Conservation (phyloP, 2,888 invertebrate genomes). For the Auanema sp. region DNA sequence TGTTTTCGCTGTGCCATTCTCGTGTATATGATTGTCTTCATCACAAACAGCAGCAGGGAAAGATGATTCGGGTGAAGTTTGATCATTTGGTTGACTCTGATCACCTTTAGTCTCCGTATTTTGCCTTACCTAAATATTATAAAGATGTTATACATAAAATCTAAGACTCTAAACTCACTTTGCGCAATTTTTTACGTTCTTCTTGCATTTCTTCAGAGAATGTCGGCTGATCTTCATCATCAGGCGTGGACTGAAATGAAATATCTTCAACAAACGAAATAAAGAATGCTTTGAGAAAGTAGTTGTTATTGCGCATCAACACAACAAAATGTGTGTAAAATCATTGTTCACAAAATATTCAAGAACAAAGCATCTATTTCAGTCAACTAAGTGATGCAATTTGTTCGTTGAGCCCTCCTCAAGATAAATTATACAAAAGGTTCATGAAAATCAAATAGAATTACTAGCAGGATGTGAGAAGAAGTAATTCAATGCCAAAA, state of each 20-base stretch:
- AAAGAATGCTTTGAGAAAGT: not conserved
- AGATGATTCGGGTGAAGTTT: conserved; percentile 5
- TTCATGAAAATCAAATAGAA: too few species aligned
- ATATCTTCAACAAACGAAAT: not conserved
- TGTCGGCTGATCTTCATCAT: conserved; percentile 40
- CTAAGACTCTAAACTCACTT: conserved; percentile 6
- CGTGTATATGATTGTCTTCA: not conserved
- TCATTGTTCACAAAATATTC: not conserved
- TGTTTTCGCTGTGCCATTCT: not conserved
- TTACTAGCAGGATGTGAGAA: too few species aligned
- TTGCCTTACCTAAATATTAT: not conserved
- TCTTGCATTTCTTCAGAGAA: conserved; percentile 52
- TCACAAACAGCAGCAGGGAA: conserved; percentile 5
- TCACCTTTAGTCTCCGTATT: conserved; percentile 3
- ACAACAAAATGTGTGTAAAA: not conserved
- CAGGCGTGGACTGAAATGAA: conserved; percentile 9
- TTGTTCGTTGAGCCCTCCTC: too few species aligned
- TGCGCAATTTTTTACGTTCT: conserved; percentile 32
- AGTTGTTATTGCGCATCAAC: not conserved
- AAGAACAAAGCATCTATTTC: not conserved
- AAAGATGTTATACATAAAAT: not conserved
- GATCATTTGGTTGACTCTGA: not conserved
- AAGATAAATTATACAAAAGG: too few species aligned
- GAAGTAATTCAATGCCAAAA: too few species aligned
- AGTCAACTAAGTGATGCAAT: too few species aligned